These are phyloP conservation scores for Pollenia angustigena DNA, from an alignment of 2,888 invertebrate species.

Conservation along the genomic window DNA sequence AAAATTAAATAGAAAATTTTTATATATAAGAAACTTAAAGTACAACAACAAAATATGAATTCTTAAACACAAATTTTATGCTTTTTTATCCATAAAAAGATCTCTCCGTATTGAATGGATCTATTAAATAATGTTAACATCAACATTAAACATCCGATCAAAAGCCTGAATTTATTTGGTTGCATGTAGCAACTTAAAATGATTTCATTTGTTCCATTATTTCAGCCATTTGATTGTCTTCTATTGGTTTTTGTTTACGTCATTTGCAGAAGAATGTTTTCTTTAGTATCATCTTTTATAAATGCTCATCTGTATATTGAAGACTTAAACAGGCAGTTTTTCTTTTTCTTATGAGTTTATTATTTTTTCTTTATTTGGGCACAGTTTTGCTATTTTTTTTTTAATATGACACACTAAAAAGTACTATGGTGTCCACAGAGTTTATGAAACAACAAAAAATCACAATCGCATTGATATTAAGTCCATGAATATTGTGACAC, in stretches of 20 bases:
- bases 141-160: constrained; percentile 3
- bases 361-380: too few relatives aligned
- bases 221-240: constrained; percentile 1
- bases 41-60: neutral
- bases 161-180: neutral
- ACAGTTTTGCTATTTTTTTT: too few relatives aligned
- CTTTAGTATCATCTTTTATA: too few relatives aligned
- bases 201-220: constrained; percentile 3
- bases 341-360: too few relatives aligned
- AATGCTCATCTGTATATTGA: neutral
- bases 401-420: too few relatives aligned
- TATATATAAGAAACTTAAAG: neutral
- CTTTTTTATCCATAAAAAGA: neutral
- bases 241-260: neutral
- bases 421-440: too few relatives aligned
- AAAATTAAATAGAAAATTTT: neutral
- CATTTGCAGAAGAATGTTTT: constrained; percentile 28
- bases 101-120: neutral
- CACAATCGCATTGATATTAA: too few relatives aligned
- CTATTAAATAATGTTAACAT: constrained; percentile 14
- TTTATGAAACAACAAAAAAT: too few relatives aligned
- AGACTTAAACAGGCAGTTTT: neutral
- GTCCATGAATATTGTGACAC: too few relatives aligned
- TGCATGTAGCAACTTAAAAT: neutral
- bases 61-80: too few relatives aligned